phyloP scores from a whole-genome alignment of 2,888 invertebrate genomes.

The Allolobophora icterica region DNA sequence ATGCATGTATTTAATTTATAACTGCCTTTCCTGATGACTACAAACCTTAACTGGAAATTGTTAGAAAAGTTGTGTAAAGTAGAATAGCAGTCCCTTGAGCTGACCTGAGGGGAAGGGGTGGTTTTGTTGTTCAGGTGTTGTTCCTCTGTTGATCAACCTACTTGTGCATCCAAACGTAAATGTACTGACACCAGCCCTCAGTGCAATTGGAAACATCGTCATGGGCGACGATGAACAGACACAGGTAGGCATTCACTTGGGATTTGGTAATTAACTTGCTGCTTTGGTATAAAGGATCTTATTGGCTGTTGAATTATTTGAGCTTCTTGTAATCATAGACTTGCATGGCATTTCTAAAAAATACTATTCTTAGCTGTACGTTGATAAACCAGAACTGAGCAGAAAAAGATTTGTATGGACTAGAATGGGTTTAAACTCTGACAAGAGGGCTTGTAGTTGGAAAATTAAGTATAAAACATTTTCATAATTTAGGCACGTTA shows the following conservation, averaged over 20 bases:
- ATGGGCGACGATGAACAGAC: conserved; percentile 84
- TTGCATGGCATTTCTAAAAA: background rate
- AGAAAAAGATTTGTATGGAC: background rate
- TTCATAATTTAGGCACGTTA: background rate
- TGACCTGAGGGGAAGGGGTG: too few relatives aligned
- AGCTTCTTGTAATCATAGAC: background rate
- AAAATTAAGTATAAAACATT: too few relatives aligned
- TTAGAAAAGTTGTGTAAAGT: too few relatives aligned
- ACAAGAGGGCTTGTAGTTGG: too few relatives aligned
- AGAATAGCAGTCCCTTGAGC: too few relatives aligned
- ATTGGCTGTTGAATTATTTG: too few relatives aligned
- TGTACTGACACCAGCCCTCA: conserved; percentile 82
- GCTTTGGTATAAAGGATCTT: too few relatives aligned
- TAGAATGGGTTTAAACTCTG: background rate
- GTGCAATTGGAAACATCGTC: conserved; percentile 92
- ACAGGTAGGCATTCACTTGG: conserved; percentile 56
- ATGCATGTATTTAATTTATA: too few relatives aligned
- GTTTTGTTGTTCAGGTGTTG: conserved; percentile 71
- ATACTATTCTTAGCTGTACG: background rate
- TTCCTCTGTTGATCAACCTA: conserved; percentile 76
- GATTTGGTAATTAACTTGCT: background rate
- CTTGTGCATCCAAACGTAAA: conserved; percentile 66
- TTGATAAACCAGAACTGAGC: background rate
- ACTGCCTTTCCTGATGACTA: too few relatives aligned
- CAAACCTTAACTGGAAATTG: too few relatives aligned